Evolutionary conservation across 53 echinoderm and acorn worm genomes (phyloP), one percentile per base, ranked within the genome.

Genomic region (Mesocentrotus franciscanus): DNA sequence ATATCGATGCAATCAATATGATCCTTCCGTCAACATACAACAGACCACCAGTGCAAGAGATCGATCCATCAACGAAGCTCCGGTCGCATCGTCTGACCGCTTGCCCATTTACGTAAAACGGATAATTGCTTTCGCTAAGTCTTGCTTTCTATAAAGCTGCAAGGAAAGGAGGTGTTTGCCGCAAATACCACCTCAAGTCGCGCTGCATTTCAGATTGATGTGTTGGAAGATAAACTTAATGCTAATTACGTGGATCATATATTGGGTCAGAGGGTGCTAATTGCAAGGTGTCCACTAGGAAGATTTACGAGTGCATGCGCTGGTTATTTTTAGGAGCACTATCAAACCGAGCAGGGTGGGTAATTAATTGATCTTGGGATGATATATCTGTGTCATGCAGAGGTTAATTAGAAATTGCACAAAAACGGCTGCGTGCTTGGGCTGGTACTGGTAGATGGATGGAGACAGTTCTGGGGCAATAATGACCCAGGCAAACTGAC

Each of bases 311-410:
- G 92, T 90, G 59, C 61, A 61, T 92, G 66, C 71, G 26, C 56
- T 17, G 74, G 92, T 92, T 92, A 92, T 92, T 92, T 49, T 92
- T 68, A 75, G 92, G 57, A 66, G 56, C 75, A n/a, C 92, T 56
- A 74, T 92, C 91, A 64, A 91, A 20, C 33, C 35, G 64, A 91
- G 91, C 92, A 92, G 92, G 13, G n/a, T 74, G 9, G 59, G 83
- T 93, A 93, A 93, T 93, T 93, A 93, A 93, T 93, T 93, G 83
- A 93, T 93, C 93, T 93, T 78, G 20, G 93, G 79, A 79, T 93
- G 93, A 93, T 79, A 34, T 93, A 93, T 93, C 79, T 81, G 93
- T 93, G 93, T 93, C 93, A 93, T 1, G 15, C 11, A 93, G 81
- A 60, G 93, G 93, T 81, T 93, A 93, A 93, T 93, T 78, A 66